Evolutionary conservation across 2,113 vertebrate species (phyloP).

Genomic region (Amblyornis subalaris): DNA sequence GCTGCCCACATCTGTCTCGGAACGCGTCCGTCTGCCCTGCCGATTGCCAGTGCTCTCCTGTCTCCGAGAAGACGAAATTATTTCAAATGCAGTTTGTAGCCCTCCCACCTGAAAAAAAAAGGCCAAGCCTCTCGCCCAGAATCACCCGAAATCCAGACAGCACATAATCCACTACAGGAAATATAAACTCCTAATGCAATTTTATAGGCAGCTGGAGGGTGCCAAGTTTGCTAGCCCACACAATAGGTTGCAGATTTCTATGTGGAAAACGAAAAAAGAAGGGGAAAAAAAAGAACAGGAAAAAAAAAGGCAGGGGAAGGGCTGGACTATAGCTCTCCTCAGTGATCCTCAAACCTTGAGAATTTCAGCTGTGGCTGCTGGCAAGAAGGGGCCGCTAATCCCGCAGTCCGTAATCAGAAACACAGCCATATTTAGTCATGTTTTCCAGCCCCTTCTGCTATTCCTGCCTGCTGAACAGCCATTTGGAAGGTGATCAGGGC

Average conservation of each 20-base stretch:
- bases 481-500: background rate
- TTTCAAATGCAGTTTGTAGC: constrained; percentile 32
- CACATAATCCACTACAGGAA: constrained; percentile 43
- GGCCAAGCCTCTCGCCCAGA: background rate
- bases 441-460: constrained; percentile 45
- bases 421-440: constrained; percentile 65
- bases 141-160: background rate
- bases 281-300: too few species aligned
- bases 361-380: constrained; percentile 26
- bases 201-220: constrained; percentile 11
- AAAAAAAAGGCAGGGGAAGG: too few species aligned
- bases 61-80: background rate
- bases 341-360: background rate
- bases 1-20: background rate
- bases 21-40: background rate
- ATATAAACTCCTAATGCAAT: constrained; percentile 34
- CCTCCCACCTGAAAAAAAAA: background rate
- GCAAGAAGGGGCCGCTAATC: constrained; percentile 26
- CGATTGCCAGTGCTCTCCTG: background rate
- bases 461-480: background rate
- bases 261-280: background rate
- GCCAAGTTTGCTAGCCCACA: constrained; percentile 31
- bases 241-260: constrained; percentile 34
- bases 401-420: background rate
- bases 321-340: background rate